Percentiles rank a stretch among this genome's conserved stretches.
phyloP scores from a whole-genome alignment of 2,113 vertebrate genomes.

The Dolichotis patagonum region DNA sequence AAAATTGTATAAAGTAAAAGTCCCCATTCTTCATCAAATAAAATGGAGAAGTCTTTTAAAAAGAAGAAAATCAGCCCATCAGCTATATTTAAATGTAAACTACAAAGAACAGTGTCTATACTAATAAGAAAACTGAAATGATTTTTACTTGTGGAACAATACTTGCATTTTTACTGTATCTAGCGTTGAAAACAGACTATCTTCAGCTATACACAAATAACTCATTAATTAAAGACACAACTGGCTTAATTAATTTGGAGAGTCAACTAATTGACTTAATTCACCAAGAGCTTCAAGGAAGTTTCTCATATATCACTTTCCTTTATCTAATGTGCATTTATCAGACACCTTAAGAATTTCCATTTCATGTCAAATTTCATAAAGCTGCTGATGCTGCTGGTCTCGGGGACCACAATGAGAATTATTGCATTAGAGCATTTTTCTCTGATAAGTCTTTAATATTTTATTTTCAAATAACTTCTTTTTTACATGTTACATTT shows the following conservation, averaged over 20 bases:
- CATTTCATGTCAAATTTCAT: background rate
- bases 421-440: background rate
- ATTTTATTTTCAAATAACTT: background rate
- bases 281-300: background rate
- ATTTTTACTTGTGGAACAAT: background rate
- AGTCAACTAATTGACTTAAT: background rate
- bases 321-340: background rate
- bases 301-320: background rate
- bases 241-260: background rate
- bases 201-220: background rate
- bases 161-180: background rate
- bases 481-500: background rate
- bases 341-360: background rate
- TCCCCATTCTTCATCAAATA: background rate
- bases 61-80: background rate
- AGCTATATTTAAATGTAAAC: slow-evolving; percentile 4
- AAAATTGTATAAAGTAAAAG: background rate
- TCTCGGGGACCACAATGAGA: background rate
- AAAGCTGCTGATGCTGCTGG: background rate
- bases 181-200: background rate
- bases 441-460: background rate
- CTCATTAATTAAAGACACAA: background rate
- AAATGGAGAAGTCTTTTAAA: background rate
- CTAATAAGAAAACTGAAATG: background rate
- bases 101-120: background rate